These are phyloP conservation scores for Nasua narica DNA, from an alignment of 2,797 vertebrate genomes.

Conservation along the genomic window DNA sequence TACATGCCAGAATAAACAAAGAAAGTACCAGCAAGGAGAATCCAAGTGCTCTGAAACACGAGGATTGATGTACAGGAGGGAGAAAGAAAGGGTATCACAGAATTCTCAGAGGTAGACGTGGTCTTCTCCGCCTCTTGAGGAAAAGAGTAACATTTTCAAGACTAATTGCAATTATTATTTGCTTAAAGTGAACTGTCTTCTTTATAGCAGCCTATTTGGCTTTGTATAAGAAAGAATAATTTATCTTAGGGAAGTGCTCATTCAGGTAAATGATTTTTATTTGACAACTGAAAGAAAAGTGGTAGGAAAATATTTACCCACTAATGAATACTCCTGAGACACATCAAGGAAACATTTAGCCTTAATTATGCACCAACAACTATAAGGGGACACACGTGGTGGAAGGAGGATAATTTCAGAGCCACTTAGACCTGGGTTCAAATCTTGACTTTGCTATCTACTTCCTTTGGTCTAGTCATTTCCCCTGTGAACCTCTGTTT, in stretches of 20 bases:
- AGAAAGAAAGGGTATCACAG: neutral
- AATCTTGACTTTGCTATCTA: neutral
- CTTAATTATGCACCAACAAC: neutral
- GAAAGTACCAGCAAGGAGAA: neutral
- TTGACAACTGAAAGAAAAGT: neutral
- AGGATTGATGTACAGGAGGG: neutral
- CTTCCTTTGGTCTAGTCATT: neutral
- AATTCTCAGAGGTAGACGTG: neutral
- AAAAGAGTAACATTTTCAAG: neutral
- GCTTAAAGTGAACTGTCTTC: neutral
- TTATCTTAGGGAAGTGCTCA: neutral
- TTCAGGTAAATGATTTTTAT: neutral
- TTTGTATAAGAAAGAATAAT: neutral
- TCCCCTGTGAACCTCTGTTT: neutral
- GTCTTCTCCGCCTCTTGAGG: neutral
- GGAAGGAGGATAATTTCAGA: neutral
- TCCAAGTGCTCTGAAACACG: neutral
- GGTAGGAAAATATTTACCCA: conserved; percentile 1
- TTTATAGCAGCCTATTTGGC: neutral
- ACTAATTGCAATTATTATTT: neutral
- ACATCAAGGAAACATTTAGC: neutral
- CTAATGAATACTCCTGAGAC: conserved; percentile 21
- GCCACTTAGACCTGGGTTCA: neutral
- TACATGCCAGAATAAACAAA: neutral
- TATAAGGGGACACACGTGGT: neutral